A percentile compares a stretch with the other conserved stretches of the same genome.
Conservation (phyloP, 2,888 invertebrate genomes). For the Toxonevra muliebris region DNA sequence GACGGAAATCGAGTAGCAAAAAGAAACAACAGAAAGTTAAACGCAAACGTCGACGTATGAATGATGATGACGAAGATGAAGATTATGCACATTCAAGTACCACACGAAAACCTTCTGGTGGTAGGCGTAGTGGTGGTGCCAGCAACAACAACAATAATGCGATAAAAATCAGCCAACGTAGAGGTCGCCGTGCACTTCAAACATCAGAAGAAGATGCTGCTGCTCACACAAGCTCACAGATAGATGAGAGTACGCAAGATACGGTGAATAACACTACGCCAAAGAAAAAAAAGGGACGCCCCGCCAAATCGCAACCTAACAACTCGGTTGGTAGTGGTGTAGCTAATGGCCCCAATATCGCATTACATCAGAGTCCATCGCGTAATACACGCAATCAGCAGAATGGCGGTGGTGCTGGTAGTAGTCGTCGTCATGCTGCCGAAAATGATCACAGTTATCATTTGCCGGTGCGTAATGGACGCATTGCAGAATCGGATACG, state of each 20-base stretch:
- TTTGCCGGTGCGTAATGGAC: conserved; percentile 55
- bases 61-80: conserved; percentile 50
- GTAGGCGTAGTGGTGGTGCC: conserved; percentile 12
- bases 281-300: conserved; percentile 51
- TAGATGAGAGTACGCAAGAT: conserved; percentile 58
- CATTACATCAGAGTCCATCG: conserved; percentile 49
- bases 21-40: conserved; percentile 30
- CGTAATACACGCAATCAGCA: conserved; percentile 53
- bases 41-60: conserved; percentile 34
- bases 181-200: conserved; percentile 44
- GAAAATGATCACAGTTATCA: conserved; percentile 65
- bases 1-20: conserved; percentile 28
- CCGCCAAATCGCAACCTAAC: conserved; percentile 39
- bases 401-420: conserved; percentile 34
- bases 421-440: conserved; percentile 48
- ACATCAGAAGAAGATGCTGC: conserved; percentile 50
- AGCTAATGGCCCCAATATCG: conserved; percentile 50
- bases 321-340: conserved; percentile 26
- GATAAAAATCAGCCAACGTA: conserved; percentile 14
- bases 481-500: conserved; percentile 59
- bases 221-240: conserved; percentile 40
- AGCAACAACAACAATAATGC: conserved; percentile 1
- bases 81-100: conserved; percentile 39
- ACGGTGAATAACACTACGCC: conserved; percentile 43
- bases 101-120: conserved; percentile 30